Conservation (phyloP, 1,140 invertebrate species). For the Oppia nitens region DNA sequence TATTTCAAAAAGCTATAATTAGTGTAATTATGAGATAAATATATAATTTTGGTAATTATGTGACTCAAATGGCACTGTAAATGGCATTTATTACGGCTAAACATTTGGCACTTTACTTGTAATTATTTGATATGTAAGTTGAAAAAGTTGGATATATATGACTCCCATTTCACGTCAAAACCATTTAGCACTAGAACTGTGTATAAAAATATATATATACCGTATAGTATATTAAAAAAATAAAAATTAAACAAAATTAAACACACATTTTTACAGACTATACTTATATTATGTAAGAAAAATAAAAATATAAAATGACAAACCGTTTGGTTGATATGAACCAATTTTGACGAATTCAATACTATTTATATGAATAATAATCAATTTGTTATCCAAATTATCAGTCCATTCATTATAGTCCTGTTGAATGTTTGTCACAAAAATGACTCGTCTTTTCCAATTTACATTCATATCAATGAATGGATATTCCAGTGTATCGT, state of each 20-base stretch:
- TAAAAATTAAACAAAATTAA: too few relatives aligned
- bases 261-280: too few relatives aligned
- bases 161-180: neutral
- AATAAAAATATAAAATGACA: neutral
- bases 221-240: neutral
- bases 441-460: neutral
- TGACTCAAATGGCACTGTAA: too few relatives aligned
- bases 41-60: too few relatives aligned
- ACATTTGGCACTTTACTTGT: too few relatives aligned
- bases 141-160: neutral
- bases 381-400: neutral
- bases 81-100: too few relatives aligned
- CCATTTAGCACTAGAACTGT: neutral
- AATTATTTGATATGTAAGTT: neutral
- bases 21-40: too few relatives aligned
- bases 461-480: neutral
- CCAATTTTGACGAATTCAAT: neutral
- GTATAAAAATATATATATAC: neutral
- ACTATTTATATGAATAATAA: neutral
- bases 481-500: neutral
- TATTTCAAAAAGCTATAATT: too few relatives aligned
- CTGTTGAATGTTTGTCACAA: neutral
- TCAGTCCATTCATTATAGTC: neutral
- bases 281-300: too few relatives aligned
- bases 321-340: neutral